Percentiles rank a stretch among this genome's conserved stretches.
Evolutionary conservation across 92 coral and sea anemone genomes (phyloP).

Genomic region (Phenganax stokvisi): DNA sequence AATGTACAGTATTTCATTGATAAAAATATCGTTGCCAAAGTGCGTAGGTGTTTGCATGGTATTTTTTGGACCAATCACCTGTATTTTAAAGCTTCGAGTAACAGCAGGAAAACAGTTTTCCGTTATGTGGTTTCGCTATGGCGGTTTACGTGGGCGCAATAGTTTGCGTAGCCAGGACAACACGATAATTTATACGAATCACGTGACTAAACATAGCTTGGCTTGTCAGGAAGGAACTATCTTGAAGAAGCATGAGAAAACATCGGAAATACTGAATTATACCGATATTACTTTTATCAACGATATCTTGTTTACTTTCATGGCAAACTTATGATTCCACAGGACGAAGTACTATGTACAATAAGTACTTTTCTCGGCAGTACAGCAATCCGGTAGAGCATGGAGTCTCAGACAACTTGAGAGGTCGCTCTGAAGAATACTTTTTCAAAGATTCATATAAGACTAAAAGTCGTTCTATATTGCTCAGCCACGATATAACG

Average conservation of each 20-base stretch:
- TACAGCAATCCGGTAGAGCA: not conserved
- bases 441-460: not conserved
- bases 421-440: too few species aligned
- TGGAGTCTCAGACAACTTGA: not conserved
- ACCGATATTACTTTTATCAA: not conserved
- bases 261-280: not conserved
- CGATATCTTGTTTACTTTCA: not conserved
- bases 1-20: too few species aligned
- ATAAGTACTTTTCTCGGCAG: not conserved
- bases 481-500: not conserved
- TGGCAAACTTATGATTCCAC: slow-evolving; percentile 4
- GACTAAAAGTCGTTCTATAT: not conserved
- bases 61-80: too few species aligned
- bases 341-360: slow-evolving; percentile 11
- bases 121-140: not conserved
- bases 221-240: not conserved
- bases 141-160: slow-evolving; percentile 12
- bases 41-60: too few species aligned
- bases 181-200: slow-evolving; percentile 25
- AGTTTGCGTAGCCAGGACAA: slow-evolving; percentile 23
- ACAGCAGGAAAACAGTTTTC: not conserved
- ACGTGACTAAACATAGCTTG: slow-evolving; percentile 7
- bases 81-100: too few species aligned
- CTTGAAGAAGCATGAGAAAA: not conserved
- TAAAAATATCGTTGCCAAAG: too few species aligned